Evolutionary conservation across 2,113 vertebrate genomes (phyloP).

Genomic region (Poeciliopsis occidentalis): DNA sequence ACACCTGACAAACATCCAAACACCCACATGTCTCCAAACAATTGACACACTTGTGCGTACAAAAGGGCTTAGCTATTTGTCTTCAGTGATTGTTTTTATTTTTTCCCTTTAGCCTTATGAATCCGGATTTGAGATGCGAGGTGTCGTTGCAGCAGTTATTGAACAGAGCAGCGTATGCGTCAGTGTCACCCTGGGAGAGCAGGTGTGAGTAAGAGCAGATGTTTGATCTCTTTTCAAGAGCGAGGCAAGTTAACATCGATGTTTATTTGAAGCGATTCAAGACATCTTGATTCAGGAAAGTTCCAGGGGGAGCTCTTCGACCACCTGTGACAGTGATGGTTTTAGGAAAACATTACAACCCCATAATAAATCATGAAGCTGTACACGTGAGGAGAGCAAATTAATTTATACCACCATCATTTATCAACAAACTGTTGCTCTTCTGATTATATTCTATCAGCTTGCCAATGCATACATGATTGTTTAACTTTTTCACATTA

Average conservation of each 20-base stretch:
- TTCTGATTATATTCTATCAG: no score
- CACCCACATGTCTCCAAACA: constrained; percentile 44
- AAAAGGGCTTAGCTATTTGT: constrained; percentile 47
- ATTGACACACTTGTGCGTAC: constrained; percentile 29
- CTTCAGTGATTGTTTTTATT: constrained; percentile 44
- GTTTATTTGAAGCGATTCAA: constrained; percentile 74
- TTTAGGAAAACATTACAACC: constrained; percentile 19
- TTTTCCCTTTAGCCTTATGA: constrained; percentile 18
- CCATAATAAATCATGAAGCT: constrained; percentile 16
- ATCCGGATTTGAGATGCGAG: constrained; percentile 57
- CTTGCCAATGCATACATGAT: no score
- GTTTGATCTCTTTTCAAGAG: constrained; percentile 80
- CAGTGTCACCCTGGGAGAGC: constrained; percentile 80
- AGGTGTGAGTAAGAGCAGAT: constrained; percentile 82
- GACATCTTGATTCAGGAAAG: constrained; percentile 62
- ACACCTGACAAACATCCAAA: constrained; percentile 51
- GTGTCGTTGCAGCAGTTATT: constrained; percentile 67
- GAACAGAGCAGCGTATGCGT: constrained; percentile 70
- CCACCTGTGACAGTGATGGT: constrained; percentile 32
- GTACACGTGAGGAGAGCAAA: neutral
- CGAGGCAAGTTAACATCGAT: constrained; percentile 69
- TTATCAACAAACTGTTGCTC: no score
- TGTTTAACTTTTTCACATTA: no score
- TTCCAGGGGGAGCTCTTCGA: constrained; percentile 47
- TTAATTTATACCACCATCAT: neutral